phyloP scores from a whole-genome alignment of 2,797 vertebrate genomes.

The Lagorchestes hirsutus region DNA sequence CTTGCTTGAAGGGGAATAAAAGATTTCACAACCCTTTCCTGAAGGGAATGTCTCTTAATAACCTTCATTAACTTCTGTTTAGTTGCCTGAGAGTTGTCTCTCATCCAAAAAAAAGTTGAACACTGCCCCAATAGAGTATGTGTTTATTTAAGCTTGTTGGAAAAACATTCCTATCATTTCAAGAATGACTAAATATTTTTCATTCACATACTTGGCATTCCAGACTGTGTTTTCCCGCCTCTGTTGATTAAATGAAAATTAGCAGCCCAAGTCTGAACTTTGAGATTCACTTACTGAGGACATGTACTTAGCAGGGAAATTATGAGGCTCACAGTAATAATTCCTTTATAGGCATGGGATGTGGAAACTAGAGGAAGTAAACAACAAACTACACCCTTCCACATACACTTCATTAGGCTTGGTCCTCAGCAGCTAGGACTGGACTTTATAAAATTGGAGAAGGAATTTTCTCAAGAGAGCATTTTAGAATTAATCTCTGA shows the following conservation, averaged over 20 bases:
- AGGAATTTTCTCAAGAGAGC: neutral
- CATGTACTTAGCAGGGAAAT: conserved; percentile 60
- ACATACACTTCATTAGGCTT: neutral
- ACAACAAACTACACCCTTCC: neutral
- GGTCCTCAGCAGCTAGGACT: neutral
- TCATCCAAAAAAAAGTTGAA: conserved; percentile 86
- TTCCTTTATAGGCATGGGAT: conserved; percentile 37
- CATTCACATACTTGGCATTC: conserved; percentile 90
- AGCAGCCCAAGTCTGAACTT: conserved; percentile 80
- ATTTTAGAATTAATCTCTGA: conserved; percentile 11
- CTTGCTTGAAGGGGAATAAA: conserved; percentile 32
- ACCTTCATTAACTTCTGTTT: conserved; percentile 82
- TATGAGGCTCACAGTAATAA: conserved; percentile 57
- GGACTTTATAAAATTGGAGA: neutral
- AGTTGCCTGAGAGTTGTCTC: conserved; percentile 86
- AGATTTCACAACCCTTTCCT: conserved; percentile 59
- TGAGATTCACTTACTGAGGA: conserved; percentile 70
- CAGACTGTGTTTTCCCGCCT: conserved; percentile 84
- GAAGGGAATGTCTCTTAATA: conserved; percentile 85
- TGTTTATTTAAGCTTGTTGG: conserved; percentile 91
- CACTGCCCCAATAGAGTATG: conserved; percentile 86
- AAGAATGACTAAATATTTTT: conserved; percentile 92
- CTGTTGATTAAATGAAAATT: conserved; percentile 89
- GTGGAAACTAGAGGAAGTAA: neutral
- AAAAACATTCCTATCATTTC: conserved; percentile 93